A percentile compares a stretch with the other conserved stretches of the same genome.
phyloP scores from a whole-genome alignment of 1,140 invertebrate species.

The Drosophila sucinea region DNA sequence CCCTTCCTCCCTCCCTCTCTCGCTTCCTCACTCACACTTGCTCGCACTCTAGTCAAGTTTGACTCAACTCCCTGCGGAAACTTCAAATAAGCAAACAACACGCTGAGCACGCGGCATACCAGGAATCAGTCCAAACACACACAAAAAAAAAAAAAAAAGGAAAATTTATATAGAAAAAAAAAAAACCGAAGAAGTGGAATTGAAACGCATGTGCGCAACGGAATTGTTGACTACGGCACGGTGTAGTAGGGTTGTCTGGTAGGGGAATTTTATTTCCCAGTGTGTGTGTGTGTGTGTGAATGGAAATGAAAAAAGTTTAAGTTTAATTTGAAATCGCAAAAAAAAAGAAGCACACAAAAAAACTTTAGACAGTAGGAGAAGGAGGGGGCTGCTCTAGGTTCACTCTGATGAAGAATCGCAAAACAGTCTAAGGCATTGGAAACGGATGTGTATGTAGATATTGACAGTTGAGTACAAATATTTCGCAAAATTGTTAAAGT shows the following conservation, averaged over 20 bases:
- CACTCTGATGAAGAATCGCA: neutral
- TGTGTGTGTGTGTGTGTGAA: constrained; percentile 52
- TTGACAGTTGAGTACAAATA: constrained; percentile 3
- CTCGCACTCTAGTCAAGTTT: constrained; percentile 33
- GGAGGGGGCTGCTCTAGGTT: neutral
- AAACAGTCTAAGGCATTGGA: neutral
- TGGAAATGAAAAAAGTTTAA: constrained; percentile 79
- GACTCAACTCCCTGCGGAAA: constrained; percentile 71
- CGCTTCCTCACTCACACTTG: constrained; percentile 31
- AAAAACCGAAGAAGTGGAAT: constrained; percentile 63
- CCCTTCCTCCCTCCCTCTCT: neutral
- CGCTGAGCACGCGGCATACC: constrained; percentile 72
- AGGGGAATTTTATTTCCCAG: constrained; percentile 52
- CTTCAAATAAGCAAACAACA: constrained; percentile 79
- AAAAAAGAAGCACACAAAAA: constrained; percentile 25
- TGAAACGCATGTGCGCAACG: constrained; percentile 74
- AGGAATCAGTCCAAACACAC: constrained; percentile 50
- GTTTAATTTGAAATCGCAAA: constrained; percentile 78
- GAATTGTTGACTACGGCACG: constrained; percentile 34
- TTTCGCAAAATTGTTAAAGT: neutral
- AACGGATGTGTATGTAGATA: neutral
- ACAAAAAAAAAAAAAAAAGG: constrained; percentile 49
- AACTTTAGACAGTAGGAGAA: constrained; percentile 32
- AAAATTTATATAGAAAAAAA: constrained; percentile 30
- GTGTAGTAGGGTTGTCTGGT: constrained; percentile 18